Conservation (phyloP, 2,888 invertebrate genomes). For the Lycaena phlaeas region DNA sequence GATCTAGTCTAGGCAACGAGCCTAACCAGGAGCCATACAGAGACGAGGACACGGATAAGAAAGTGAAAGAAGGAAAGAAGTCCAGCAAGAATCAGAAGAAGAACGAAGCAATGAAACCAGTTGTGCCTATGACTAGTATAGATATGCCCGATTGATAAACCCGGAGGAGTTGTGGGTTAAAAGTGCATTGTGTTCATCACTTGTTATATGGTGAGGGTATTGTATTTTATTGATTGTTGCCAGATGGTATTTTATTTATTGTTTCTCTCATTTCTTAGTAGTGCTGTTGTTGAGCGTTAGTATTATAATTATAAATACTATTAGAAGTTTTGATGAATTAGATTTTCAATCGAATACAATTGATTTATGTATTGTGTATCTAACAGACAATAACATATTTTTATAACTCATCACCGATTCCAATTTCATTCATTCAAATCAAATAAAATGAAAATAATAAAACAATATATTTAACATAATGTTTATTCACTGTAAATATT, state of each 20-base stretch:
- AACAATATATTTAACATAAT: constrained; percentile 1
- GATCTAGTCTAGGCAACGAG: constrained; percentile 42
- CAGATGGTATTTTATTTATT: no score
- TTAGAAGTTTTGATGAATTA: no score
- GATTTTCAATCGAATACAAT: no score
- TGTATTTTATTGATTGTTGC: constrained; percentile 22
- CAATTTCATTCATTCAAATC: no score
- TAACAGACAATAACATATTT: no score
- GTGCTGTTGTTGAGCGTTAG: no score
- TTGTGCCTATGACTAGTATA: constrained; percentile 90
- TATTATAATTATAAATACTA: no score
- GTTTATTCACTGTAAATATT: constrained; percentile 29
- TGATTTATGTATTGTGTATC: no score
- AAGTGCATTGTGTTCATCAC: constrained; percentile 45
- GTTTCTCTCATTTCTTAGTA: no score
- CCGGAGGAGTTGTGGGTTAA: not conserved
- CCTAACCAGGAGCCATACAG: constrained; percentile 62
- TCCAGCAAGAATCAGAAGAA: constrained; percentile 80
- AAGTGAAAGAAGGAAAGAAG: constrained; percentile 73
- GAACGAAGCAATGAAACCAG: constrained; percentile 86
- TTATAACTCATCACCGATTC: no score
- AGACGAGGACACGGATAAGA: constrained; percentile 55
- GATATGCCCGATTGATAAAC: constrained; percentile 88
- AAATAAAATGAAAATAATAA: no score
- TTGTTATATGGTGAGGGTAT: constrained; percentile 1